These are phyloP conservation scores for Argynnis bischoffii DNA, from an alignment of 2,888 invertebrate species.

Conservation along the genomic window DNA sequence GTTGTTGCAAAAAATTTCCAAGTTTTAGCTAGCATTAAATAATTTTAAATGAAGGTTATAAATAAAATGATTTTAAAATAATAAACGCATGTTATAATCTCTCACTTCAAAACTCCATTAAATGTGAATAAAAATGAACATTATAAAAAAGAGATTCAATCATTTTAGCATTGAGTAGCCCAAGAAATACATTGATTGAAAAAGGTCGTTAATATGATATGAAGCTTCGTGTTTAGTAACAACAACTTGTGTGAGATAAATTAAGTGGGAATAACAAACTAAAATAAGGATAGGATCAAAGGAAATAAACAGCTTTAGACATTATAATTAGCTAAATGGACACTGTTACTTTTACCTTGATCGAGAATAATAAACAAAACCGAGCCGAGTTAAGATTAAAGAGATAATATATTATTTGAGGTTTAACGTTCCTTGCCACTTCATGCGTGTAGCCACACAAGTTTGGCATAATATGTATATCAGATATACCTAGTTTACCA, in stretches of 20 bases:
- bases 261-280: conserved; percentile 25
- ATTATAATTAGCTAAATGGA: conserved; percentile 22
- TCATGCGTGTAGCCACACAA: background rate
- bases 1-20: no score
- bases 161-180: conserved; percentile 10
- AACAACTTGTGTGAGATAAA: conserved; percentile 12
- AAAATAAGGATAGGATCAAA: conserved; percentile 20
- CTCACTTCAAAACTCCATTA: background rate
- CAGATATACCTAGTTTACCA: no score
- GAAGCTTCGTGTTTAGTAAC: conserved; percentile 9
- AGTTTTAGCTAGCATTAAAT: no score
- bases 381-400: conserved; percentile 2
- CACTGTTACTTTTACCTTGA: conserved; percentile 7
- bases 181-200: conserved; percentile 3
- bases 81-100: background rate
- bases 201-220: conserved; percentile 17
- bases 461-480: no score
- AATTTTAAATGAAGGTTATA: no score
- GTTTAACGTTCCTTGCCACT: background rate
- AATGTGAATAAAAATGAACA: background rate
- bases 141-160: background rate
- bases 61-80: no score
- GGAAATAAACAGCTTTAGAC: conserved; percentile 15
- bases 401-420: background rate
- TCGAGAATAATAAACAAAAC: conserved; percentile 2